Conservation (phyloP, 2,113 vertebrate genomes). For the Bolborhynchus lineola region DNA sequence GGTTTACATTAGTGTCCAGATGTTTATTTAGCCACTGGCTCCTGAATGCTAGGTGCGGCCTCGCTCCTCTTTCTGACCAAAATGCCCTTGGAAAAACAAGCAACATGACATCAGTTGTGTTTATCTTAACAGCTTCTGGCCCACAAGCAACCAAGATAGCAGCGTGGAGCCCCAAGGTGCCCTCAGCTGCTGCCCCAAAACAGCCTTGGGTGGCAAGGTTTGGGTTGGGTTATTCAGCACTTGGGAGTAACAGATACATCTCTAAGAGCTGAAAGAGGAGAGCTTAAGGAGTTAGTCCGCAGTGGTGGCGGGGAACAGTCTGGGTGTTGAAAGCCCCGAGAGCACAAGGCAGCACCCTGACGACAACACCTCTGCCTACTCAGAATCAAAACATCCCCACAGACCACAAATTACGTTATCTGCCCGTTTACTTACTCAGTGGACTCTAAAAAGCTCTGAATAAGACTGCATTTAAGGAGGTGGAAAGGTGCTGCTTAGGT, state of each 20-base stretch:
- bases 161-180: neutral
- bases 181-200: neutral
- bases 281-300: neutral
- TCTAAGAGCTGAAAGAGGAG: neutral
- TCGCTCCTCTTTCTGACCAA: slow-evolving; percentile 31
- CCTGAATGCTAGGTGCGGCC: slow-evolving; percentile 16
- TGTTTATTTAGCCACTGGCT: slow-evolving; percentile 46
- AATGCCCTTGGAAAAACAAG: slow-evolving; percentile 37
- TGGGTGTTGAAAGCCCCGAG: neutral
- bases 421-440: neutral
- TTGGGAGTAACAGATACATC: neutral
- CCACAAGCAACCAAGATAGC: neutral
- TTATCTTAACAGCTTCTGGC: neutral
- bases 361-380: neutral
- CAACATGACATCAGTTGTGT: neutral
- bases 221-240: neutral
- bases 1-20: neutral
- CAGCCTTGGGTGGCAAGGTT: neutral
- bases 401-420: neutral
- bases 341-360: neutral
- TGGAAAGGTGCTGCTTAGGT: neutral
- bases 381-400: neutral
- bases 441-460: neutral
- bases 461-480: neutral
- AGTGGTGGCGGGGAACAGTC: neutral